Base-by-base conservation (phyloP, 1,140 invertebrate genomes). In the Scylla paramamosain region DNA sequence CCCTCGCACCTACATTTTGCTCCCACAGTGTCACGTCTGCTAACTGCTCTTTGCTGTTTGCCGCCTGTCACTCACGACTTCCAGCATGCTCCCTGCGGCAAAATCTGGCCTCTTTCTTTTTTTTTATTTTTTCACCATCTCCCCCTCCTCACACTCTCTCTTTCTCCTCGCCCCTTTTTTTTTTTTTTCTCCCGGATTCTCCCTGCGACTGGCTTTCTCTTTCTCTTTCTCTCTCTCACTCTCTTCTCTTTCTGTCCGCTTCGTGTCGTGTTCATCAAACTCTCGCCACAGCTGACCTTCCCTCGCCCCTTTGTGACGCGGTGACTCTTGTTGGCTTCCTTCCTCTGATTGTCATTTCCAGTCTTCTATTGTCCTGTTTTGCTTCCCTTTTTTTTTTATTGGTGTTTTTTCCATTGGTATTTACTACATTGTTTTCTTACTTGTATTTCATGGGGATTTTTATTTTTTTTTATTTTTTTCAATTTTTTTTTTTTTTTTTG, bases 131-230 rank as follows among this genome's bases (percentile, higher is more conserved):
- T 12, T n/a, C 20, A 12, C 87, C 31, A 28, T 88, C 31, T 88
- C 87, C 46, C 87, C 28, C 87, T 88, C 87, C 32, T 87, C 84
- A 25, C 28, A n/a, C 87, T 88, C 87, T 32, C 31, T 39, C 87
- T 88, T 31, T 1, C 87, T 25, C 29, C n/a, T n/a, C n/a, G n/a
- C n/a, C n/a, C n/a, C n/a, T n/a, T n/a, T n/a, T n/a, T n/a, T n/a
- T n/a, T 39, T n/a, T 39, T 32, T 39, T 25, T 77, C n/a, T 20
- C 25, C 8, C 67, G 8, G 7, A 2, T 1, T 20, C 25, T 77
- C 67, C 1, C 67, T 77, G 39, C 10, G 52, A 59, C 52, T 87
- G 29, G 29, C n/a, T 88, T 29, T 88, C 87, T n/a, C 87, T 88
- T 28, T 32, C 87, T 88, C 87, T 88, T 31, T 88, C 14, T 88